phyloP scores from a whole-genome alignment of 2,888 invertebrate genomes.

The Synanthedon myopaeformis region DNA sequence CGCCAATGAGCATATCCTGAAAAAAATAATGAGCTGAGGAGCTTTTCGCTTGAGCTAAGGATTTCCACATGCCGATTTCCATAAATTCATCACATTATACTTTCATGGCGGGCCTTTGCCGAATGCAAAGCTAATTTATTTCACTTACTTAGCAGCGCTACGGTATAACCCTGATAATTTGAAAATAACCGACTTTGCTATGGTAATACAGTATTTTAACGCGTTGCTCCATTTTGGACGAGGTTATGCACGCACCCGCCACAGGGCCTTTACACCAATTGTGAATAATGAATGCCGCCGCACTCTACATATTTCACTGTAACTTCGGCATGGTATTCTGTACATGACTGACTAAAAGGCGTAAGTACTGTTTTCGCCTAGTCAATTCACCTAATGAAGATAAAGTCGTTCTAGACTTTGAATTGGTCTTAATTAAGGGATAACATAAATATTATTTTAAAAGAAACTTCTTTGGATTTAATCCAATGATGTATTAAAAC shows the following conservation, averaged over 20 bases:
- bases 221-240: slow-evolving; percentile 5
- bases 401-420: too few species aligned
- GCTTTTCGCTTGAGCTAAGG: not conserved
- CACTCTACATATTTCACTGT: slow-evolving; percentile 18
- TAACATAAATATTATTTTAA: too few species aligned
- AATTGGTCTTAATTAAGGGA: too few species aligned
- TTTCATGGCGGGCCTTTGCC: not conserved
- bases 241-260: slow-evolving; percentile 6
- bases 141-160: slow-evolving; percentile 13
- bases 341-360: slow-evolving; percentile 1
- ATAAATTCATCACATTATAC: not conserved
- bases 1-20: too few species aligned
- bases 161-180: slow-evolving; percentile 24
- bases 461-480: too few species aligned
- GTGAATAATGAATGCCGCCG: slow-evolving; percentile 23
- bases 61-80: not conserved
- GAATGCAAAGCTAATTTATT: slow-evolving; percentile 1
- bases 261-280: slow-evolving; percentile 13
- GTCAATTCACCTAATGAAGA: too few species aligned
- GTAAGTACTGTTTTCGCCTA: too few species aligned
- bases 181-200: slow-evolving; percentile 16
- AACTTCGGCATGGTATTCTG: slow-evolving; percentile 7
- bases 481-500: too few species aligned
- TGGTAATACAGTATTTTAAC: slow-evolving; percentile 15
- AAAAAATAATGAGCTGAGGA: too few species aligned